Base-by-base conservation (phyloP, 2,797 vertebrate genomes). In the Pristis pectinata region DNA sequence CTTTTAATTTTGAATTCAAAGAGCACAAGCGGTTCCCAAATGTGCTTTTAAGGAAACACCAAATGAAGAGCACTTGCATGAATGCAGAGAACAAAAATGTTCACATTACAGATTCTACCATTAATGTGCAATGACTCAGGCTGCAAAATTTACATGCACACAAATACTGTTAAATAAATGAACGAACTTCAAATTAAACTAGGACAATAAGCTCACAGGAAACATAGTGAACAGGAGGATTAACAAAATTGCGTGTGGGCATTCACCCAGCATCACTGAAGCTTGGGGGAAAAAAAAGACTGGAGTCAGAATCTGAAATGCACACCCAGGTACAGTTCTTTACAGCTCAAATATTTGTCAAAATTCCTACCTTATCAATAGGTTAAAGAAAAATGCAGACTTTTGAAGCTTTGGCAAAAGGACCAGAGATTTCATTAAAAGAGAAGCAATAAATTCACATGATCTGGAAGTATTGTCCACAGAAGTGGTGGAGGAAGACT, bases 1-100 rank as follows among this genome's bases (percentile, higher is more conserved):
- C 24, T 94, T 94, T 72, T 76, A 94, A 44, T 56, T 94, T 76
- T 76, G 92, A 49, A 74, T 49, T 53, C 41, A 72, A 93, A 74
- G 30, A 94, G 70, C 41, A 53, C 70, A 34, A 70, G 70, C 44
- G 8, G 11, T 27, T 94, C 13, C 70, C 13, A 74, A 67, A 76
- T 56, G 37, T 17, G 30, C 44, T 49, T 34, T 34, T 19, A 2
- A 64, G 87, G 59, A 67, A 41, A 67, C 8, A 67, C 34, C 11
- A 37, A 67, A 91, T 24, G 59, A 34, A 37, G 17, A 41, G 19
- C 0, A 19, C 37, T 67, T 67, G n/a, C 19, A 37, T 37, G 59
- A 91, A 67, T 24, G n/a, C 7, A 24, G n/a, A 22, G n/a, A 34
- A 61, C 34, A 34, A 13, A 87, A 91, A 61, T 22, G 49, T 41